phyloP scores from a whole-genome alignment of 2,888 invertebrate genomes.

The Eupithecia insigniata region DNA sequence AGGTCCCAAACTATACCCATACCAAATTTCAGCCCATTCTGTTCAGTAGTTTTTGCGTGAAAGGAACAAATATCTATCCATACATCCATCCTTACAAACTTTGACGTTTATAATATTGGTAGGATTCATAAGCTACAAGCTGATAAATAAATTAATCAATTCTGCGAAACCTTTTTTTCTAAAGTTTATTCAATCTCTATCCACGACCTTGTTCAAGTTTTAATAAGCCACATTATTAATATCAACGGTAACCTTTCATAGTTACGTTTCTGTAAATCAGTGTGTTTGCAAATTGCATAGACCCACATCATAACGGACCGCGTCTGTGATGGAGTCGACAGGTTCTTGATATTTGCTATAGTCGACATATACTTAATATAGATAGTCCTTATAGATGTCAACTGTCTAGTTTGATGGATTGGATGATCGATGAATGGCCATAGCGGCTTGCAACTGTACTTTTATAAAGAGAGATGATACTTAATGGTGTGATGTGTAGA shows the following conservation, averaged over 20 bases:
- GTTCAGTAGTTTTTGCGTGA: too few relatives aligned
- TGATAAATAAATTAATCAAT: background rate
- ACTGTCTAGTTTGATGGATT: conserved; percentile 39
- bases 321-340: conserved; percentile 36
- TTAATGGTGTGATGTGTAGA: background rate
- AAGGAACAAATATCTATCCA: too few relatives aligned
- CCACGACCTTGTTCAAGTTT: background rate
- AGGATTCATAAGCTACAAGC: too few relatives aligned
- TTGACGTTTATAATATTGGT: too few relatives aligned
- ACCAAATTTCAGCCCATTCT: too few relatives aligned
- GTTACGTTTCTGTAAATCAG: conserved; percentile 1
- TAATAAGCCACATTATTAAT: background rate
- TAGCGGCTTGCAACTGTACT: conserved; percentile 17
- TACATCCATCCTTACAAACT: too few relatives aligned
- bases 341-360: conserved; percentile 36
- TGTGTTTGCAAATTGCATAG: conserved; percentile 42
- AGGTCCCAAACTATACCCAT: too few relatives aligned
- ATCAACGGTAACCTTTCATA: background rate
- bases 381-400: conserved; percentile 40
- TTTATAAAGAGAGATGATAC: background rate
- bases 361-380: conserved; percentile 31
- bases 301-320: conserved; percentile 46
- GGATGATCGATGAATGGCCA: conserved; percentile 37
- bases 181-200: background rate
- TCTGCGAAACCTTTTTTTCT: too few relatives aligned